Evolutionary conservation across 23 tunicate genomes (phyloP), one percentile per base, ranked within the genome.

Genomic region (Clavelina lepadiformis): DNA sequence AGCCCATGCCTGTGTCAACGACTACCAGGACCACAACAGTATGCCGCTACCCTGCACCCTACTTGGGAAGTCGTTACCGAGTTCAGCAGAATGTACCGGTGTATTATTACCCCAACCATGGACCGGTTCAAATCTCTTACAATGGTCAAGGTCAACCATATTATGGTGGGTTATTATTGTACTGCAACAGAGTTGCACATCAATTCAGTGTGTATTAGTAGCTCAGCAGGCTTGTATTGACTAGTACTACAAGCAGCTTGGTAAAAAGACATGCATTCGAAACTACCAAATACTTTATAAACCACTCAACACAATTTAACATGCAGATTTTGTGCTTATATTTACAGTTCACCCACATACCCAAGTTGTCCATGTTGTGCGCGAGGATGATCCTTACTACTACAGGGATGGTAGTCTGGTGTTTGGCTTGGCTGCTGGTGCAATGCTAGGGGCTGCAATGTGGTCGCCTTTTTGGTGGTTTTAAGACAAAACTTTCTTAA

Each of bases 401-500:
- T 83, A 83, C 47, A 62, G 91, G n/a, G 44, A 70, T 22, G 64
- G 71, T 18, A 72, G 71, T 25, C 3, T 83, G 32, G 45, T 75
- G 68, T 35, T 33, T 51, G 91, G 91, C 44, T 58, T 67, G 28
- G 91, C 91, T 35, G 82, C 82, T 51, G 91, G 91, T 5, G 82
- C 82, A 31, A 67, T 83, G 82, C 69, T 83, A 2, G 91, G 91
- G 15, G 91, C 91, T 26, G 91, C 91, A 1, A 46, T 83, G 74
- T 83, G 77, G 77, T 32, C 82, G 28, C 91, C 91, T 0, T 83
- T 83, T 46, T 45, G 75, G 7, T 83, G 75, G 37, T 83, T 74
- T 49, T 83, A 68, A 63, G n/a, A n/a, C n/a, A n/a, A n/a, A n/a
- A n/a, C n/a, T n/a, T n/a, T n/a, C n/a, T n/a, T n/a, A n/a, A n/a